A percentile compares a stretch with the other conserved stretches of the same genome.
These are phyloP conservation scores for Paracanthobrama guichenoti DNA, from an alignment of 2,113 vertebrate genomes.

Conservation along the genomic window DNA sequence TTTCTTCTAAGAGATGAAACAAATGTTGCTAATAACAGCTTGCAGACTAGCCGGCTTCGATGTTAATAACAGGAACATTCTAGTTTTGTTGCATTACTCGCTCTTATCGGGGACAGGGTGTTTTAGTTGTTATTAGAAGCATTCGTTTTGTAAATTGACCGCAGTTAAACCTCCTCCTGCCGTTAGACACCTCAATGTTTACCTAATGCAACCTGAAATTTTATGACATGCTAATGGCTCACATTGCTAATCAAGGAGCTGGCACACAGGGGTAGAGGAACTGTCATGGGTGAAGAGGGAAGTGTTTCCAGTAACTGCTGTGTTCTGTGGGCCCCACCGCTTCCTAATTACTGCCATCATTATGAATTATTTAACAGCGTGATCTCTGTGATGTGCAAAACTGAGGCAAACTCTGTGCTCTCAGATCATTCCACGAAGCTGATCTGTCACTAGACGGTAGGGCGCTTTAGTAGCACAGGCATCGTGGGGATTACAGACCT, in stretches of 20 bases:
- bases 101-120: neutral
- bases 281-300: constrained; percentile 9
- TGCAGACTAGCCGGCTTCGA: neutral
- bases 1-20: neutral
- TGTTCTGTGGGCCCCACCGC: constrained; percentile 20
- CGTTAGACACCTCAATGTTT: neutral
- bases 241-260: constrained; percentile 3
- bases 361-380: constrained; percentile 57
- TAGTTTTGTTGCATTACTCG: neutral
- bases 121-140: neutral
- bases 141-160: neutral
- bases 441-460: neutral
- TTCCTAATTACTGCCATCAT: constrained; percentile 43
- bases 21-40: neutral
- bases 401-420: constrained; percentile 37
- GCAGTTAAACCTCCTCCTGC: neutral
- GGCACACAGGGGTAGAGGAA: constrained; percentile 21
- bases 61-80: neutral
- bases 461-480: constrained; percentile 39
- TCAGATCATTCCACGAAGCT: constrained; percentile 5
- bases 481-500: neutral
- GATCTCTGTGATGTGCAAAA: constrained; percentile 54
- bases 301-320: constrained; percentile 48
- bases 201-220: constrained; percentile 16
- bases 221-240: neutral